Percentiles rank a stretch among this genome's conserved stretches.
Evolutionary conservation across 2,888 invertebrate genomes (phyloP).

Genomic region (Agrilus biguttatus): DNA sequence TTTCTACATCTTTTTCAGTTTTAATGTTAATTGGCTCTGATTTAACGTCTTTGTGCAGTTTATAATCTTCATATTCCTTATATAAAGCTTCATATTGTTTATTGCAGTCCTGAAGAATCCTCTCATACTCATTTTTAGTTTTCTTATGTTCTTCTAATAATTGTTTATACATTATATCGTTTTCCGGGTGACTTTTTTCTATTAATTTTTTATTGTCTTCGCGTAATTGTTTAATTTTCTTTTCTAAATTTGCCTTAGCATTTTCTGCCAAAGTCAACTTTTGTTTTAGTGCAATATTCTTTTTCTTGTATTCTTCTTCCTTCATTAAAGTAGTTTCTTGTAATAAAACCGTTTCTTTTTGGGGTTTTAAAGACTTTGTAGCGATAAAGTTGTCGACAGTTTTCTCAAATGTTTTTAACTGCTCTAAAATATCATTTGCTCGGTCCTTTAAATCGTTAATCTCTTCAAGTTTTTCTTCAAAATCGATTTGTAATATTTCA

Average conservation of each 20-base stretch:
- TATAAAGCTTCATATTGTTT: slow-evolving; percentile 15
- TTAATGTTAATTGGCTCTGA: slow-evolving; percentile 6
- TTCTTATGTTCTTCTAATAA: slow-evolving; percentile 16
- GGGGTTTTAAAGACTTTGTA: slow-evolving; percentile 2
- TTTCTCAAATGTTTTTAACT: slow-evolving; percentile 11
- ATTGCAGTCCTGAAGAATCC: slow-evolving; percentile 13
- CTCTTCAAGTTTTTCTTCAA: slow-evolving; percentile 13
- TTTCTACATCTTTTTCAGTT: slow-evolving; percentile 10
- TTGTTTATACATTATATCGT: slow-evolving; percentile 16
- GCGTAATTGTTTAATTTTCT: slow-evolving; percentile 19
- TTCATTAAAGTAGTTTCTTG: slow-evolving; percentile 2
- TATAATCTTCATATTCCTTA: slow-evolving; percentile 10
- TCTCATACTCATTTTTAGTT: slow-evolving; percentile 15
- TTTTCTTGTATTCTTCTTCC: slow-evolving; percentile 19
- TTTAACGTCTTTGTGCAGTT: slow-evolving; percentile 1
- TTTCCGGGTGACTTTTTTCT: slow-evolving; percentile 8
- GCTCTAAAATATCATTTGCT: slow-evolving; percentile 13
- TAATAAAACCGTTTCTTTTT: slow-evolving; percentile 7
- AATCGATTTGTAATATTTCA: slow-evolving; percentile 11
- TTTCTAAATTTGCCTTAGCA: slow-evolving; percentile 16
- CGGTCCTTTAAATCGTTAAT: slow-evolving; percentile 16
- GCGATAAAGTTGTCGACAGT: neutral
- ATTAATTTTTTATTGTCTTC: slow-evolving; percentile 18
- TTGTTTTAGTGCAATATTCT: slow-evolving; percentile 16
- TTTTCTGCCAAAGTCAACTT: slow-evolving; percentile 14